Evolutionary conservation across 1,140 invertebrate genomes (phyloP).

Genomic region (Batillaria attramentaria): DNA sequence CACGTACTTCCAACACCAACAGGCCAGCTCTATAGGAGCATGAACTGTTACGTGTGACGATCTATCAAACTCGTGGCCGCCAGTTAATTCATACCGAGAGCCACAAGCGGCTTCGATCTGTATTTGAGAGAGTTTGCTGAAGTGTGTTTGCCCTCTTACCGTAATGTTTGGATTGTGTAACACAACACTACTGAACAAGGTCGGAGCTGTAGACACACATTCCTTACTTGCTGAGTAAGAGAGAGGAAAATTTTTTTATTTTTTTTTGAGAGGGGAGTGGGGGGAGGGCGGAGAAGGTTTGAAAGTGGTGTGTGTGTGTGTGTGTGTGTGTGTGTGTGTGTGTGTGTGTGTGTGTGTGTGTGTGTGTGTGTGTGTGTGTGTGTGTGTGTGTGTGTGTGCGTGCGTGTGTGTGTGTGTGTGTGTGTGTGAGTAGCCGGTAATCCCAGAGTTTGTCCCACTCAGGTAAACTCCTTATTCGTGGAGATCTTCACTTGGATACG

Average conservation of each 20-base stretch:
- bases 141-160: too few species aligned
- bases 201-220: neutral
- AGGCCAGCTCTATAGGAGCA: too few species aligned
- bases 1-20: too few species aligned
- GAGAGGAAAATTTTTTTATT: neutral
- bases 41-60: too few species aligned
- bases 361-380: slow-evolving; percentile 1
- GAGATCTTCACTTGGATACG: too few species aligned
- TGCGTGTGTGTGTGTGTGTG: neutral
- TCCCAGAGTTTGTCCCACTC: too few species aligned
- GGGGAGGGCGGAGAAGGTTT: neutral
- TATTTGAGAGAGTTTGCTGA: too few species aligned
- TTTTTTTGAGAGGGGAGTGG: neutral
- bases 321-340: slow-evolving; percentile 12
- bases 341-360: slow-evolving; percentile 14
- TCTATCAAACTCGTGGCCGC: too few species aligned
- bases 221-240: neutral
- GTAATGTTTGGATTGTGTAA: neutral
- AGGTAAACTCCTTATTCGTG: too few species aligned
- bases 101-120: too few species aligned
- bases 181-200: neutral
- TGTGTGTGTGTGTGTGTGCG: neutral
- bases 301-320: slow-evolving; percentile 6
- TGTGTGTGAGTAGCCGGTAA: neutral
- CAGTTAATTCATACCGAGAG: too few species aligned